Base-by-base conservation (phyloP, 1,140 invertebrate species). In the Lepidurus arcticus region DNA sequence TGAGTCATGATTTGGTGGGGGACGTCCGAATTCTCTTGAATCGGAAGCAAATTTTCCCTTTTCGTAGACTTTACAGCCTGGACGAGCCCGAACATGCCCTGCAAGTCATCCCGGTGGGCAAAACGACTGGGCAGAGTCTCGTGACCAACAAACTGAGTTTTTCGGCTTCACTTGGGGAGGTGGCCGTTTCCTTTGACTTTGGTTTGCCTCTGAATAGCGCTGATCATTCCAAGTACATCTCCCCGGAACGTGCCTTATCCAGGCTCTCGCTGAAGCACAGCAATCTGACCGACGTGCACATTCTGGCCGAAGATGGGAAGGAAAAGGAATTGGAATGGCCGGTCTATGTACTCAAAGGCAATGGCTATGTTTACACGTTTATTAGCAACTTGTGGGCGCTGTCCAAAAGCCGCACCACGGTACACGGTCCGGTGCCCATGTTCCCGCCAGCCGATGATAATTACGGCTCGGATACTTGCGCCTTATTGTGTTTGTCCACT, bases 171-270 rank as follows among this genome's bases (percentile, higher is more conserved):
- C 86, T 95, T 4, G 94, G 94, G 0, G 93, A 95, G 80, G 89
- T 89, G 0, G 92, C 92, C 0, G 91, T 95, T 3, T 91, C 93
- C 83, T 95, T 97, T 86, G 93, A 94, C 82, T 92, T 95, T 81
- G 90, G 89, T 0, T 90, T 90, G 0, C 88, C 91, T 1, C 73
- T 84, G 8, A 78, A 82, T 74, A 73, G 76, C 47, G 76, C 21
- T 9, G 9, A 16, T 44, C 34, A n/a, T 16, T 53, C 43, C 21
- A 81, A 53, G 44, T 53, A 76, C 74, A 21, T 80, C 73, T 73
- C 77, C 8, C 73, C 78, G 11, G 16, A 77, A 47, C 53, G 79
- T 34, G 24, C 42, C 53, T 73, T 44, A n/a, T 11, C 77, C 75
- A 76, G 75, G 7, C n/a, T 80, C 21, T 76, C 73, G 75, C 7